Evolutionary conservation across 2,113 vertebrate genomes (phyloP).

Genomic region (Pomatorhinus ruficollis): DNA sequence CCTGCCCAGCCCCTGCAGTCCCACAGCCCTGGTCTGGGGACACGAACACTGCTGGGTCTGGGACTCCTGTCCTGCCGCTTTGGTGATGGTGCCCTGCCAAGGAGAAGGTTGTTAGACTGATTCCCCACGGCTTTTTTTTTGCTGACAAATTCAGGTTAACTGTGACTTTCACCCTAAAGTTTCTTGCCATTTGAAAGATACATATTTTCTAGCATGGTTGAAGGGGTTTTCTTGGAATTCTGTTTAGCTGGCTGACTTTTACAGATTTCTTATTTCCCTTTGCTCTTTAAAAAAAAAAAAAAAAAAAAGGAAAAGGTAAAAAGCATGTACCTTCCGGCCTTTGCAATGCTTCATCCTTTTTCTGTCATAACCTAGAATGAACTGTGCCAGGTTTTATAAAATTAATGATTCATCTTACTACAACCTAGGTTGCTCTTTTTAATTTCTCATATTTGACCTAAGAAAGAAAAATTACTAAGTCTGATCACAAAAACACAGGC

Average conservation of each 20-base stretch:
- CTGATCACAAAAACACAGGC: not conserved
- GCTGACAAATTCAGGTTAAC: not conserved
- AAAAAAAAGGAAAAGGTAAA: not conserved
- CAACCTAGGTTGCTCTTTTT: not conserved
- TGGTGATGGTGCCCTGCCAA: not conserved
- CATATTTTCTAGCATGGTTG: not conserved
- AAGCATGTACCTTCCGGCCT: not conserved
- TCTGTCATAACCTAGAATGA: not conserved
- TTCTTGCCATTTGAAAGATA: not conserved
- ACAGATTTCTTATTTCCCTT: not conserved
- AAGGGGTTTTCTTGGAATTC: not conserved
- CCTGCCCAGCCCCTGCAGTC: rapidly evolving
- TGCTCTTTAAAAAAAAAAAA: not conserved
- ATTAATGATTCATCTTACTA: not conserved
- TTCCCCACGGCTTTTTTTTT: not conserved
- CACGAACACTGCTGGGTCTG: not conserved
- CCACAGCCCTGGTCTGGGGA: not conserved
- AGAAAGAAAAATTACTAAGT: not conserved
- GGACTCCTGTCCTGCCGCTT: rapidly evolving
- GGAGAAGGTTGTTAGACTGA: not conserved
- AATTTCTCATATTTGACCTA: not conserved
- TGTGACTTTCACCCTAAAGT: not conserved
- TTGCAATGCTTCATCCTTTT: not conserved
- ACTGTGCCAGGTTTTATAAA: not conserved
- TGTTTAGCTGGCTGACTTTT: not conserved